Conservation (phyloP, 2,888 invertebrate genomes). For the Napeogenes sylphis region DNA sequence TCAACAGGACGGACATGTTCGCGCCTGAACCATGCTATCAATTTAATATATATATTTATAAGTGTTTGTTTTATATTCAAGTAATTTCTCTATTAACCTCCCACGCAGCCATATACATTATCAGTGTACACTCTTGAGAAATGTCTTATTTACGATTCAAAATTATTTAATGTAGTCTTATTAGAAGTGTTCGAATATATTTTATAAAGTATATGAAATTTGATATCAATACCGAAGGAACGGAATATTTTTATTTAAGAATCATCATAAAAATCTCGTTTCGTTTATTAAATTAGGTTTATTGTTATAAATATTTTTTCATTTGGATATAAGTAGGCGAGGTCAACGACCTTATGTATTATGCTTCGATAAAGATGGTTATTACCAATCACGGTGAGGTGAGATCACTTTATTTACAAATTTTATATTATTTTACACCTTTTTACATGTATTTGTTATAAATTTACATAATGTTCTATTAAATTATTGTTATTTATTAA, state of each 20-base stretch:
- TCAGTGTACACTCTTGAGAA: not conserved
- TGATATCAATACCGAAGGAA: slow-evolving; percentile 10
- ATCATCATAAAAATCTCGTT: slow-evolving; percentile 23
- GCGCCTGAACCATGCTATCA: slow-evolving; percentile 72
- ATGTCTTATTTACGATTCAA: slow-evolving; percentile 1
- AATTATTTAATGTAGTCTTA: not conserved
- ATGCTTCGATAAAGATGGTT: slow-evolving; percentile 24
- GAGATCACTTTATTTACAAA: slow-evolving; percentile 29
- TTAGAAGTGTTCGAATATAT: not conserved
- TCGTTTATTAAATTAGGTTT: slow-evolving; percentile 29
- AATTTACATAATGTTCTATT: slow-evolving; percentile 1
- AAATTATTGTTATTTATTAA: not conserved
- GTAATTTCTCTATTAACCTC: slow-evolving; percentile 74
- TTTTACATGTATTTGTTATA: slow-evolving; percentile 16
- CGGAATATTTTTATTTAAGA: slow-evolving; percentile 17
- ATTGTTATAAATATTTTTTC: slow-evolving; percentile 26
- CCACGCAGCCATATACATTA: slow-evolving; percentile 31
- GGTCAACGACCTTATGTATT: slow-evolving; percentile 27
- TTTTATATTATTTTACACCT: slow-evolving; percentile 20
- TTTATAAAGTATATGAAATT: not conserved
- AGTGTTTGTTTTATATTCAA: slow-evolving; percentile 62
- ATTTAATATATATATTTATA: slow-evolving; percentile 70
- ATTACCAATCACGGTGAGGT: slow-evolving; percentile 26
- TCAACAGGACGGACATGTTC: slow-evolving; percentile 71
- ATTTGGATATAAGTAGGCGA: slow-evolving; percentile 29